Conservation (phyloP, 2,888 invertebrate genomes). For the Nyleta sp. region DNA sequence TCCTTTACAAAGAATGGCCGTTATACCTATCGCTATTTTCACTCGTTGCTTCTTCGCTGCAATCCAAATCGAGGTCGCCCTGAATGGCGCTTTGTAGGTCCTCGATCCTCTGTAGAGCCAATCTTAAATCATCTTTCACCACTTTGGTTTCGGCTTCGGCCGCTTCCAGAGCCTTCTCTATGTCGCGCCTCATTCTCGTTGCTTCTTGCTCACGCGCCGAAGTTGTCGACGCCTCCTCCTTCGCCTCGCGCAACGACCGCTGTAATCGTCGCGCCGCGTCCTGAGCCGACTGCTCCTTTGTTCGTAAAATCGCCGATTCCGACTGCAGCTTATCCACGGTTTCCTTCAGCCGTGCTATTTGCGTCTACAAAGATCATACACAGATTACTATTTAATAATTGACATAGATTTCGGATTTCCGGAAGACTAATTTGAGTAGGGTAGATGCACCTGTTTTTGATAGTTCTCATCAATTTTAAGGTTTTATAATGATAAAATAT, state of each 20-base stretch:
- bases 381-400: no score
- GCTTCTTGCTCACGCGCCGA: slow-evolving; percentile 90
- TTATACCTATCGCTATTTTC: slow-evolving; percentile 86
- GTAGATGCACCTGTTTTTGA: no score
- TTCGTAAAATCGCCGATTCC: slow-evolving; percentile 88
- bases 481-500: no score
- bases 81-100: slow-evolving; percentile 97
- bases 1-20: slow-evolving; percentile 40
- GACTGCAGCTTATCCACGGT: slow-evolving; percentile 88
- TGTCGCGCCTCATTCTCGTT: slow-evolving; percentile 88
- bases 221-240: slow-evolving; percentile 90
- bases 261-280: slow-evolving; percentile 91
- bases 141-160: slow-evolving; percentile 88
- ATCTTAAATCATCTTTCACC: slow-evolving; percentile 91
- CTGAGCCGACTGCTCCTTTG: slow-evolving; percentile 89
- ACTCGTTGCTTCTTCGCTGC: slow-evolving; percentile 84
- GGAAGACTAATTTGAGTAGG: no score
- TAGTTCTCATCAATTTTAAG: no score
- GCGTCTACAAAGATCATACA: slow-evolving; percentile 78
- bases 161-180: slow-evolving; percentile 89
- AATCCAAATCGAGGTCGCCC: slow-evolving; percentile 89
- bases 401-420: no score
- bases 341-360: slow-evolving; percentile 88
- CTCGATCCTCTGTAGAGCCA: slow-evolving; percentile 94
- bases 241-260: slow-evolving; percentile 87